These are phyloP conservation scores for Tinea semifulvella DNA, from an alignment of 2,888 invertebrate species.

Conservation along the genomic window DNA sequence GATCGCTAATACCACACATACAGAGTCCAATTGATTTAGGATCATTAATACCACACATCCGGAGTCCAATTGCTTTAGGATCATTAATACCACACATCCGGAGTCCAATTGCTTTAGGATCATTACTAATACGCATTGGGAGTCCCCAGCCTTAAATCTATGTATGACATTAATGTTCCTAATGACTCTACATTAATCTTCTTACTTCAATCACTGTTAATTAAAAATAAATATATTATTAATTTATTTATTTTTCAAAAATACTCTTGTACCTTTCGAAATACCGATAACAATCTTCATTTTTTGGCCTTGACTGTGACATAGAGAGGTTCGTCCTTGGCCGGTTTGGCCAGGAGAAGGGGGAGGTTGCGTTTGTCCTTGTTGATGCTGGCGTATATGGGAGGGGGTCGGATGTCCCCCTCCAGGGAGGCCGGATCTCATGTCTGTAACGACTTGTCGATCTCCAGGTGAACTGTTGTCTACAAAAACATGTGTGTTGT, in stretches of 20 bases:
- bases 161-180: no score
- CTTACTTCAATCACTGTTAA: no score
- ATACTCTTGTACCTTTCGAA: constrained; percentile 58
- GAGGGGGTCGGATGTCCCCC: constrained; percentile 16
- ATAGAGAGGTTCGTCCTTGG: constrained; percentile 35
- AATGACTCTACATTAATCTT: no score
- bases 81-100: no score
- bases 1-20: no score
- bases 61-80: no score
- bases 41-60: no score
- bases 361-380: constrained; percentile 23
- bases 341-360: constrained; percentile 25
- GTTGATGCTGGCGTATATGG: constrained; percentile 20
- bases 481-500: no score
- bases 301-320: constrained; percentile 49
- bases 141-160: no score
- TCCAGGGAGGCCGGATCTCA: constrained; percentile 51
- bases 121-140: no score
- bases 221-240: neutral
- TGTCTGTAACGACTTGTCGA: constrained; percentile 82
- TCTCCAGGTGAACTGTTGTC: constrained; percentile 80
- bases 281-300: constrained; percentile 57
- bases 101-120: no score
- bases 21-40: no score
- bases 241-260: constrained; percentile 29